phyloP scores from a whole-genome alignment of 2,113 vertebrate species.

The Oplegnathus fasciatus region DNA sequence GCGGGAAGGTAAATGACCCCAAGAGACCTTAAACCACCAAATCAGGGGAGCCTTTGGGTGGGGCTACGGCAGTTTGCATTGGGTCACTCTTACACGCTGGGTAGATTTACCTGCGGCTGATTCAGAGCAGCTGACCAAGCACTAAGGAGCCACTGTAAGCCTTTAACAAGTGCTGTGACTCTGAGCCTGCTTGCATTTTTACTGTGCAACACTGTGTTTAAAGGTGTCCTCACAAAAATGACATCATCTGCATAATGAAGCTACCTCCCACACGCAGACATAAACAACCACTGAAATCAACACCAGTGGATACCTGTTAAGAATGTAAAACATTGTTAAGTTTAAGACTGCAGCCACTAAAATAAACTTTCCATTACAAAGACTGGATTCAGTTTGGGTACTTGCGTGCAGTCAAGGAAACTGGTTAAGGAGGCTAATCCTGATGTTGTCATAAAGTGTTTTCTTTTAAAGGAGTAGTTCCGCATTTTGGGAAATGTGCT shows the following conservation, averaged over 20 bases:
- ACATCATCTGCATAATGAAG: slow-evolving; percentile 55
- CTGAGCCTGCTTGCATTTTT: slow-evolving; percentile 11
- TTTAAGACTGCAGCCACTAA: not conserved
- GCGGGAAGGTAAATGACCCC: slow-evolving; percentile 36
- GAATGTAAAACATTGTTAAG: slow-evolving; percentile 24
- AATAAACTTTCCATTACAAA: slow-evolving; percentile 34
- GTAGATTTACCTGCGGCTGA: slow-evolving; percentile 61
- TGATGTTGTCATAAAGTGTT: not conserved
- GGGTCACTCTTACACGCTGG: not conserved
- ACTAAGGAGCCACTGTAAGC: slow-evolving; percentile 51
- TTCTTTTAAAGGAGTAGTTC: not conserved
- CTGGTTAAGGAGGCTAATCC: not conserved
- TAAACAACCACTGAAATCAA: slow-evolving; percentile 61
- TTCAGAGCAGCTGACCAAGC: slow-evolving; percentile 73
- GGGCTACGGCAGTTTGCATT: not conserved
- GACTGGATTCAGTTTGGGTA: slow-evolving; percentile 19
- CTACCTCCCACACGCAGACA: slow-evolving; percentile 53
- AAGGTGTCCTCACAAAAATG: slow-evolving; percentile 52
- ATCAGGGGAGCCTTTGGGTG: slow-evolving; percentile 21
- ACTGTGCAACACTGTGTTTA: slow-evolving; percentile 55
- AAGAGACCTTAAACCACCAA: slow-evolving; percentile 41
- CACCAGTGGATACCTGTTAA: not conserved
- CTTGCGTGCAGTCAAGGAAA: not conserved
- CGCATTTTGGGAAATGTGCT: not conserved
- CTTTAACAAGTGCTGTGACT: slow-evolving; percentile 70